A percentile compares a stretch with the other conserved stretches of the same genome.
phyloP scores from a whole-genome alignment of 2,888 invertebrate genomes.

The Amphipoea lucens region DNA sequence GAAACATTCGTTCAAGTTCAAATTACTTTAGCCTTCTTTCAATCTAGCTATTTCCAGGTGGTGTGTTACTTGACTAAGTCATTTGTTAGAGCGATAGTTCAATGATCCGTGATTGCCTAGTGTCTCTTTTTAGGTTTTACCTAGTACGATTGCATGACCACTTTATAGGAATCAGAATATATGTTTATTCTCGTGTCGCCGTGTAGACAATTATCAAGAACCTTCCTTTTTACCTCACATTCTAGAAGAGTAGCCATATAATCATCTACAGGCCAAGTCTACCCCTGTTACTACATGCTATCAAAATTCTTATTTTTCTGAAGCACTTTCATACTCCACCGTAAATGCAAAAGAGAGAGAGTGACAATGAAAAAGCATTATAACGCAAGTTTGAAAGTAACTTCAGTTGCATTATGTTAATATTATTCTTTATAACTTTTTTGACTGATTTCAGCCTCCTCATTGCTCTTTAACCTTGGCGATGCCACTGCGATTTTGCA shows the following conservation, averaged over 20 bases:
- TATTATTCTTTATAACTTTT: conserved; percentile 33
- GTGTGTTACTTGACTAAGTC: conserved; percentile 14
- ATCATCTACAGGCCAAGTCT: neutral
- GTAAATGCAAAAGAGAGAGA: conserved; percentile 15
- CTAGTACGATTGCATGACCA: neutral
- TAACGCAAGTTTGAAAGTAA: conserved; percentile 12
- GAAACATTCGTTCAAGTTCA: conserved; percentile 37
- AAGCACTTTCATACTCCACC: neutral
- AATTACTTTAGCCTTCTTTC: conserved; percentile 32
- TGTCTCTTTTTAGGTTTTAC: neutral
- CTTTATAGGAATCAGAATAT: neutral
- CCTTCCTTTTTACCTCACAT: neutral
- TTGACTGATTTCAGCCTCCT: conserved; percentile 48
- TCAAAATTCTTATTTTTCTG: neutral
- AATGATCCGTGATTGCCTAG: neutral
- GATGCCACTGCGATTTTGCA: conserved; percentile 62
- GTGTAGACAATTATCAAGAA: too few species aligned
- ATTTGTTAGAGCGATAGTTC: conserved; percentile 7
- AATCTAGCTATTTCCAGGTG: conserved; percentile 27
- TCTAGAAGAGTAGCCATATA: neutral
- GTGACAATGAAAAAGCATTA: conserved; percentile 18
- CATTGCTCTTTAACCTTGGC: conserved; percentile 60
- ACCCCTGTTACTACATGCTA: neutral
- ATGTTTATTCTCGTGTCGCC: too few species aligned
- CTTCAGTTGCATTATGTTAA: conserved; percentile 38